Base-by-base conservation (phyloP, 2,888 invertebrate genomes). In the Caenorhabditis sp. region DNA sequence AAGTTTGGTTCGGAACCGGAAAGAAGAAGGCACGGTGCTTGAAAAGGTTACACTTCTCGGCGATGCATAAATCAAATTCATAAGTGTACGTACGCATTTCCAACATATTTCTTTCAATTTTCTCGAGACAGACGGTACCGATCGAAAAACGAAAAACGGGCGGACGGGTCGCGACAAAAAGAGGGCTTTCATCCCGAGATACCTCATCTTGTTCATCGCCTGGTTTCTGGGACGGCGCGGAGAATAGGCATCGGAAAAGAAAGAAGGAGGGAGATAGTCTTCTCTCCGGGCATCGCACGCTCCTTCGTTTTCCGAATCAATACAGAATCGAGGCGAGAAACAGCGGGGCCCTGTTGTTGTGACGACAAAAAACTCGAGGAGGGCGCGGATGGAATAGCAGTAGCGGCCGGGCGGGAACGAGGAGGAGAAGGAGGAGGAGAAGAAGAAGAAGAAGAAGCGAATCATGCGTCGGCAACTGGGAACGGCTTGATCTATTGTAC, bases 121-220 rank as follows among this genome's bases (percentile, higher is more conserved):
- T 41, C 35, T 50, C 26, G 66, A 35, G 55, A 55, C 39, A 11
- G 41, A 59, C 59, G 32, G 70, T 70, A 59, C 70, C 70, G 59
- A 53, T 52, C 59, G 70, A 70, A 70, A 70, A 70, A 70, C 58
- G 43, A 68, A 50, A 52, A 48, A 35, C 56, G 41, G 43, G 35
- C 35, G 22, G 39, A 30, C 30, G 53, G 22, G 56, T 43, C 37
- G 53, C n/a, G 26, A 46, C 52, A 50, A 45, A 11, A 15, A n/a
- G 35, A 30, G 17, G 27, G 48, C 48, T 63, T 35, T 43, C 15
- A 37, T 65, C 45, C 61, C 37, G 50, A 68, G 68, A 68, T 68
- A 68, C 68, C 68, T 68, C 68, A 68, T 68, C 68, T 58, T 65
- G 65, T 65, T 65, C 65, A 46, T 52, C 55, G 65, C 46, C 59